Evolutionary conservation across 2,113 vertebrate species (phyloP).

Genomic region (Oxyruncus cristatus): DNA sequence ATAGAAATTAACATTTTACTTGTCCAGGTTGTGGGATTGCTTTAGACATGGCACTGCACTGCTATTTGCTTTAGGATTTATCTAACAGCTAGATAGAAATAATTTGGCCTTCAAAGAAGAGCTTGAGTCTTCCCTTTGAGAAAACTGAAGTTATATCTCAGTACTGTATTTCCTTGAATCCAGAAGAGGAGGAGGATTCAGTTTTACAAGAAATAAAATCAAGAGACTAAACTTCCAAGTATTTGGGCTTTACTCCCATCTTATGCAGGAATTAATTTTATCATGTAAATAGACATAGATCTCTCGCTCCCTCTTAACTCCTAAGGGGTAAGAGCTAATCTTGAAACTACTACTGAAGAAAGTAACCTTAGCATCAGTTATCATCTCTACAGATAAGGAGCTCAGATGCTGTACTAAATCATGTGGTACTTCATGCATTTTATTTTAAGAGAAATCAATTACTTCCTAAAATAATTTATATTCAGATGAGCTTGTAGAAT

Average conservation of each 20-base stretch:
- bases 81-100: not conserved
- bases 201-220: constrained; percentile 11
- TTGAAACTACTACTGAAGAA: not conserved
- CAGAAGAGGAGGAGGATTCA: not conserved
- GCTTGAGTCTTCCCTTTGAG: not conserved
- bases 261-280: constrained; percentile 14
- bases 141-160: not conserved
- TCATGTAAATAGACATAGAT: not conserved
- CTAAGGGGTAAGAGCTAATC: not conserved
- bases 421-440: not conserved
- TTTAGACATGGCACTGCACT: not conserved
- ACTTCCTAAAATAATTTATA: not conserved
- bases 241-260: not conserved
- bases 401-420: not conserved
- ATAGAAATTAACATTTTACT: constrained; percentile 28
- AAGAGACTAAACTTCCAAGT: not conserved
- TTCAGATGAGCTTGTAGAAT: not conserved
- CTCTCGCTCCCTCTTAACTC: constrained; percentile 9
- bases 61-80: constrained; percentile 41
- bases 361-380: not conserved
- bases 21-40: not conserved
- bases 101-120: not conserved
- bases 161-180: not conserved
- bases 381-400: not conserved
- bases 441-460: not conserved